Conservation (phyloP, 2,888 invertebrate genomes). For the Thecocarcelia acutangulata region DNA sequence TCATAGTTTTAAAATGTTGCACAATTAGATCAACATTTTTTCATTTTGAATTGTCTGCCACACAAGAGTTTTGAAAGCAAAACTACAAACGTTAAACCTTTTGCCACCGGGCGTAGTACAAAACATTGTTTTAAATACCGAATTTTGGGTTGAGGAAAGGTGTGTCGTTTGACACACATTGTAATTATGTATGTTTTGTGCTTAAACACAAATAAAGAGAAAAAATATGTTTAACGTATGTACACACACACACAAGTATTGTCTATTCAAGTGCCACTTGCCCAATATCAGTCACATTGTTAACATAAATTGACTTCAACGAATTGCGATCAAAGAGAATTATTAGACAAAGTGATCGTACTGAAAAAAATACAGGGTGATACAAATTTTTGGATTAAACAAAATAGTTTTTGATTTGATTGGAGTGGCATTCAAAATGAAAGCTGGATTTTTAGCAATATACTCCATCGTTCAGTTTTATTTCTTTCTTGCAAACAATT, state of each 20-base stretch:
- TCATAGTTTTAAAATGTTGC: too few relatives aligned
- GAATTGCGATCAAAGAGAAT: slow-evolving; percentile 40
- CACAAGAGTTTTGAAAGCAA: too few relatives aligned
- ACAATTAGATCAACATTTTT: too few relatives aligned
- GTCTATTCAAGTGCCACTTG: slow-evolving; percentile 56
- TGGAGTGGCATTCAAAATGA: too few relatives aligned
- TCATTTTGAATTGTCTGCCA: too few relatives aligned
- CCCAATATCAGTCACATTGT: slow-evolving; percentile 54
- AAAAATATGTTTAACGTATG: too few relatives aligned
- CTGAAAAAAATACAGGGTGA: slow-evolving; percentile 5
- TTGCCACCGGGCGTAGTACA: too few relatives aligned
- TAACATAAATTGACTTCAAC: slow-evolving; percentile 43
- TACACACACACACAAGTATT: neutral
- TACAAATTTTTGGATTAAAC: neutral
- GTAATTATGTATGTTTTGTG: neutral
- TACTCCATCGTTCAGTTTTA: too few relatives aligned
- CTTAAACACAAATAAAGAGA: too few relatives aligned
- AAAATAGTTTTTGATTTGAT: neutral
- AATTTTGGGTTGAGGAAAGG: slow-evolving; percentile 37
- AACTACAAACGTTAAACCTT: too few relatives aligned
- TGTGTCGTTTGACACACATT: slow-evolving; percentile 35
- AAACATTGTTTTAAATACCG: slow-evolving; percentile 20
- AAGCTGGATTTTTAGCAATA: too few relatives aligned
- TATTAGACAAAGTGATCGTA: slow-evolving; percentile 8
- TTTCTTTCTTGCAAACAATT: too few relatives aligned